Conservation (phyloP, 2,888 invertebrate species). For the Chaetogeoica ovagalla region DNA sequence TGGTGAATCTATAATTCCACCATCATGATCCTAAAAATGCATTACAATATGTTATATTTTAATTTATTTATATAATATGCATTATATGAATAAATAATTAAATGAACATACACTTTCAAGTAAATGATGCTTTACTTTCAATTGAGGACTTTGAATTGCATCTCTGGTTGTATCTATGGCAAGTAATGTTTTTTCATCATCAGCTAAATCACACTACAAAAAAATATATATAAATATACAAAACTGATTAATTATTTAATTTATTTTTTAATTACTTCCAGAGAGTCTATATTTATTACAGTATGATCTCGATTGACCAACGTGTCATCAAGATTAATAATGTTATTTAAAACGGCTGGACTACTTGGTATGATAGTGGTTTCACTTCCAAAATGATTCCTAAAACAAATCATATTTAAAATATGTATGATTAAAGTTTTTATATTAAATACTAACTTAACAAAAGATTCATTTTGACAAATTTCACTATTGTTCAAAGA, state of each 20-base stretch:
- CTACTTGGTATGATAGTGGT: conserved; percentile 41
- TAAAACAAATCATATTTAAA: conserved; percentile 56
- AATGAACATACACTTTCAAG: not conserved
- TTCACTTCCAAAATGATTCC: conserved; percentile 66
- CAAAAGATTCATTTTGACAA: conserved; percentile 38
- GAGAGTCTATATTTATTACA: conserved; percentile 23
- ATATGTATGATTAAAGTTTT: not conserved
- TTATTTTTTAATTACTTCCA: conserved; percentile 19
- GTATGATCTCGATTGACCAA: conserved; percentile 27
- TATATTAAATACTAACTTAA: conserved; percentile 30
- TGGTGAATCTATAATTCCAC: conserved; percentile 63
- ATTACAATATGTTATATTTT: not conserved
- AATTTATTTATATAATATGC: conserved; percentile 7
- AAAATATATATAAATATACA: not conserved
- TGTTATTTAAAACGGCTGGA: conserved; percentile 21
- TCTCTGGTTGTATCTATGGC: conserved; percentile 44
- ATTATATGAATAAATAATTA: not conserved
- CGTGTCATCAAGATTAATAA: not conserved
- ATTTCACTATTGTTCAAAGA: conserved; percentile 36
- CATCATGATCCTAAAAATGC: conserved; percentile 29
- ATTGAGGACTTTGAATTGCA: conserved; percentile 17
- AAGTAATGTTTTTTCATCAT: conserved; percentile 50
- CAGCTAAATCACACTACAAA: conserved; percentile 46
- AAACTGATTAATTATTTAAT: not conserved
- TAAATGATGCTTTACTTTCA: conserved; percentile 46